These are phyloP conservation scores for Argopecten irradians DNA, from an alignment of 1,140 invertebrate genomes.

Conservation along the genomic window DNA sequence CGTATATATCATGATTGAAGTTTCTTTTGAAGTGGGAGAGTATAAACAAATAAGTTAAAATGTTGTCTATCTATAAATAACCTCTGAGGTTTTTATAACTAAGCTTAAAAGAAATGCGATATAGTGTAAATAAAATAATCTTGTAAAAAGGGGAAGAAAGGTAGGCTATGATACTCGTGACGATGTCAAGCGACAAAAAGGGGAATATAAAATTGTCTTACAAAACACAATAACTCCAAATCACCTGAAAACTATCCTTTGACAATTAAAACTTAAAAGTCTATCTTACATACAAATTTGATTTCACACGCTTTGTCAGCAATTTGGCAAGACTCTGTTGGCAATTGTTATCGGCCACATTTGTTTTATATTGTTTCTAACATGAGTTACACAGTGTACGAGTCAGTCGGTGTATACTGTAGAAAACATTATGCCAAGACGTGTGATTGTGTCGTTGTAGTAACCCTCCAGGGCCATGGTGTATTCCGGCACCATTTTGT, in stretches of 20 bases:
- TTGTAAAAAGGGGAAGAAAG: not conserved
- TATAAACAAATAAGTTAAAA: not conserved
- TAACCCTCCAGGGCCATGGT: not conserved
- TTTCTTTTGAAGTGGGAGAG: not conserved
- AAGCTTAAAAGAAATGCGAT: not conserved
- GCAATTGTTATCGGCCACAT: not conserved
- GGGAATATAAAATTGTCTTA: not conserved
- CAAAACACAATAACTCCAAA: not conserved
- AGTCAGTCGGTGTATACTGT: not conserved
- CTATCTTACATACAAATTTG: not conserved
- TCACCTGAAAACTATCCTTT: not conserved
- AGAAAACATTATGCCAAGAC: not conserved
- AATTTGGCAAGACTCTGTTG: not conserved
- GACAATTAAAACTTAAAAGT: not conserved
- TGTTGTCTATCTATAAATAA: not conserved
- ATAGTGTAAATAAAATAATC: not conserved
- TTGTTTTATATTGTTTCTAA: not conserved
- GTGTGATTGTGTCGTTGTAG: not conserved
- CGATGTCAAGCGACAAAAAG: not conserved
- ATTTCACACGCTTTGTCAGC: not conserved
- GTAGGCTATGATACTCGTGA: not conserved
- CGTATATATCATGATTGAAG: not conserved
- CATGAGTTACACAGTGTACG: not conserved
- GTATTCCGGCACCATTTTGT: not conserved
- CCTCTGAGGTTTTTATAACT: not conserved